Evolutionary conservation across 2,888 invertebrate genomes (phyloP).

Genomic region (Eremobia ochroleuca): DNA sequence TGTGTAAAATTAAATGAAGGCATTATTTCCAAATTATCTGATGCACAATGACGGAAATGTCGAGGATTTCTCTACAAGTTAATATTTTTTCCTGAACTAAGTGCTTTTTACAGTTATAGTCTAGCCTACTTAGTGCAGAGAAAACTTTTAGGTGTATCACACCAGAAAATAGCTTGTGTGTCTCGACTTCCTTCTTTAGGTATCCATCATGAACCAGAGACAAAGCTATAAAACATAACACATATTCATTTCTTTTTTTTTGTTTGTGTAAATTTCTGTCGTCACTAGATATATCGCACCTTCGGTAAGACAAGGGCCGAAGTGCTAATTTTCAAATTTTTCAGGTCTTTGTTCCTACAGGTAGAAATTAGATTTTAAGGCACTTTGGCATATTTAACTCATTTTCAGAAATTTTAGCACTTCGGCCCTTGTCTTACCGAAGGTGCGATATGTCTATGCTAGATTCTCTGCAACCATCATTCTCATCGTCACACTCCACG

Average conservation of each 20-base stretch:
- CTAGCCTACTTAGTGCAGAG: no score
- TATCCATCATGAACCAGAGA: neutral
- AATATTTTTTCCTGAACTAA: neutral
- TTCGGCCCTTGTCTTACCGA: no score
- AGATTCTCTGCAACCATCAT: conserved; percentile 20
- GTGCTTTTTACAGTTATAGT: neutral
- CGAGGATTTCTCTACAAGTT: neutral
- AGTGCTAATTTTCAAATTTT: no score
- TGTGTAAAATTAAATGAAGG: neutral
- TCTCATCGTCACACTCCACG: conserved; percentile 9
- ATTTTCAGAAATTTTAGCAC: no score
- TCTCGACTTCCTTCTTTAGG: neutral
- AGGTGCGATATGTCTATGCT: no score
- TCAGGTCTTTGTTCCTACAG: no score
- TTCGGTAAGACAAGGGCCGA: no score
- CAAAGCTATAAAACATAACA: neutral
- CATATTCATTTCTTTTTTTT: neutral
- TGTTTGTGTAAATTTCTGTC: neutral
- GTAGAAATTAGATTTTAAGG: no score
- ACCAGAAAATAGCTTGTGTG: neutral
- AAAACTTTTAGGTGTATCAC: neutral
- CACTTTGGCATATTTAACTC: no score
- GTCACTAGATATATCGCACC: no score
- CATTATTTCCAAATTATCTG: neutral
- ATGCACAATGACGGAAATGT: neutral